These are phyloP conservation scores for Drosophila eugracilis DNA, from an alignment of 1,140 invertebrate genomes.

Conservation along the genomic window DNA sequence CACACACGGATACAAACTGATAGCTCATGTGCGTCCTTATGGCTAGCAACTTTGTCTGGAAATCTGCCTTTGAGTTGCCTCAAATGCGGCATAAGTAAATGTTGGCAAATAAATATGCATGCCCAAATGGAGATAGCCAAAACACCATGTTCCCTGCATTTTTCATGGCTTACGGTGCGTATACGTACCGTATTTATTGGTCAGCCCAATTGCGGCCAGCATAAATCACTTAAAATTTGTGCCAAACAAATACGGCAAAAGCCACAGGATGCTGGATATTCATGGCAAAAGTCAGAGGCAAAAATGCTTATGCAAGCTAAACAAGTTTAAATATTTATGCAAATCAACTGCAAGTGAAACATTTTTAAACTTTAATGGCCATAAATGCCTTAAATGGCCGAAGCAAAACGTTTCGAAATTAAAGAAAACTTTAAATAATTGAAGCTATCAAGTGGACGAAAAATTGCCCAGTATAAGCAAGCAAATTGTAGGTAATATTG, in stretches of 20 bases:
- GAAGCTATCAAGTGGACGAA: not conserved
- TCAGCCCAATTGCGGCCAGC: constrained; percentile 73
- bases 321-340: constrained; percentile 55
- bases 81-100: constrained; percentile 79
- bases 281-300: constrained; percentile 61
- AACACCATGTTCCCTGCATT: constrained; percentile 43
- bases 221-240: constrained; percentile 84
- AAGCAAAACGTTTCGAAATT: constrained; percentile 21
- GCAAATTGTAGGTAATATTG: constrained; percentile 4
- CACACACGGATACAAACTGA: too few relatives aligned
- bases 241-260: constrained; percentile 73
- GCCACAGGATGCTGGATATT: constrained; percentile 68
- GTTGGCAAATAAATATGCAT: constrained; percentile 76
- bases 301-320: constrained; percentile 27
- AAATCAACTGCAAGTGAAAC: constrained; percentile 63
- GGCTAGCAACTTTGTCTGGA: constrained; percentile 56
- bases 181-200: constrained; percentile 25
- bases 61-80: constrained; percentile 68
- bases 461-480: not conserved
- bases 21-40: constrained; percentile 57
- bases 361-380: constrained; percentile 43
- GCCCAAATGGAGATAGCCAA: constrained; percentile 26
- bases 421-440: constrained; percentile 21
- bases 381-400: constrained; percentile 34
- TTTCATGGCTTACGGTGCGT: constrained; percentile 60